Conservation (phyloP, 2,888 invertebrate species). For the Graphium colonna region DNA sequence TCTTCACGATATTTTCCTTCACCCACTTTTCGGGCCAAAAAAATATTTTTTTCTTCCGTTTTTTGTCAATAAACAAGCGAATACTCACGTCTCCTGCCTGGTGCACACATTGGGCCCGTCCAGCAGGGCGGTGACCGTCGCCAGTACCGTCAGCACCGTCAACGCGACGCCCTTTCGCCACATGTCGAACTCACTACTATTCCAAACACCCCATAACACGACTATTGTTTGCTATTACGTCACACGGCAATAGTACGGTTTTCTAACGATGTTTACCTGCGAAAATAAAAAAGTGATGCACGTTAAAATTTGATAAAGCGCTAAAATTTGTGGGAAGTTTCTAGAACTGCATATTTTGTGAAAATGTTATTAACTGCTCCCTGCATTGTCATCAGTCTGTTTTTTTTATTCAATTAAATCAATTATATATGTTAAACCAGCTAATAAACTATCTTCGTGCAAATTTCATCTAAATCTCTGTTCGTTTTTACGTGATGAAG, state of each 20-base stretch:
- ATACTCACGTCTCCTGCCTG: slow-evolving; percentile 86
- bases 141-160: slow-evolving; percentile 44
- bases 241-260: slow-evolving; percentile 29
- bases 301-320: slow-evolving; percentile 10
- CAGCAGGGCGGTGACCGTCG: slow-evolving; percentile 53
- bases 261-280: slow-evolving; percentile 27
- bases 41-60: no score
- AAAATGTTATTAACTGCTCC: no score
- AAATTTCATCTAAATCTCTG: no score
- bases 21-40: no score
- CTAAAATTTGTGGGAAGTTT: background rate
- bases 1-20: no score
- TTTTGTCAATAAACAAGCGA: no score
- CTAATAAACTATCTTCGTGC: no score
- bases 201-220: slow-evolving; percentile 55
- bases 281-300: slow-evolving; percentile 12
- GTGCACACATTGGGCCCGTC: slow-evolving; percentile 91
- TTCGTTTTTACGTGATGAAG: no score
- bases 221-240: slow-evolving; percentile 55
- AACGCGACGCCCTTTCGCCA: slow-evolving; percentile 51
- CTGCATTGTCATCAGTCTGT: background rate
- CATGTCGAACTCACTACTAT: slow-evolving; percentile 48
- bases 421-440: background rate
- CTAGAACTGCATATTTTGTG: no score
- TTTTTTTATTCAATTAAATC: background rate